Base-by-base conservation (phyloP, 2,113 vertebrate genomes). In the Siniperca chuatsi region DNA sequence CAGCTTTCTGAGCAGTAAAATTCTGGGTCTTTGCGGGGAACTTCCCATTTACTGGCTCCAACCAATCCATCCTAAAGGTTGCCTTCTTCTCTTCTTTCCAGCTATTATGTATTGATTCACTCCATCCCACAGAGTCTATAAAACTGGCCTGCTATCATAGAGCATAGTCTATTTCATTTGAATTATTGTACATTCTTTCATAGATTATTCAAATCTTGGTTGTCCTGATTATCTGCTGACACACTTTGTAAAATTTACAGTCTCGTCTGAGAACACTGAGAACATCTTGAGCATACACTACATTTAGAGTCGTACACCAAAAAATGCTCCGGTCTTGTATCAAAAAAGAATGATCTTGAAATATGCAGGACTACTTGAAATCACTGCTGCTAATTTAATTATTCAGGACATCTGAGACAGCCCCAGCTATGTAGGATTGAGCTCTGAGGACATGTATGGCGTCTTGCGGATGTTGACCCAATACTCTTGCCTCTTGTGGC, bases 11-110 rank as follows among this genome's bases (percentile, higher is more conserved):
- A 99, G 97, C 90, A 66, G 95, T 75, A 98, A 96, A 93, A 97
- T 99, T 79, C 92, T 97, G 93, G 94, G 96, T 94, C 96, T 99
- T 81, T 99, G 98, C 5, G 85, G 92, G 10, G 92, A 96, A 83
- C 96, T 97, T 90, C 98, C 97, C 2, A 97, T 99, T 93, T 97
- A 97, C 95, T 98, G 97, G 98, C 96, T 99, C 89, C 96, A 95
- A 83, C 97, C 96, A 23, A 94, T 95, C 1, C 95, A 96, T 79
- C 94, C 95, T 40, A 97, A 98, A 97, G 97, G 98, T 99, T 78
- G 15, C 13, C 7, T 9, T 82, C 48, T 69, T 75, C 48, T 96
- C 85, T n/a, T 46, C 35, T 72, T 48, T 25, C n/a, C 16, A 0
- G 1, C n/a, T 33, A 25, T 62, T 61, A 57, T 42, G 29, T 66